Evolutionary conservation across 2,797 vertebrate genomes (phyloP).

Genomic region (Cyprinodon diabolis): DNA sequence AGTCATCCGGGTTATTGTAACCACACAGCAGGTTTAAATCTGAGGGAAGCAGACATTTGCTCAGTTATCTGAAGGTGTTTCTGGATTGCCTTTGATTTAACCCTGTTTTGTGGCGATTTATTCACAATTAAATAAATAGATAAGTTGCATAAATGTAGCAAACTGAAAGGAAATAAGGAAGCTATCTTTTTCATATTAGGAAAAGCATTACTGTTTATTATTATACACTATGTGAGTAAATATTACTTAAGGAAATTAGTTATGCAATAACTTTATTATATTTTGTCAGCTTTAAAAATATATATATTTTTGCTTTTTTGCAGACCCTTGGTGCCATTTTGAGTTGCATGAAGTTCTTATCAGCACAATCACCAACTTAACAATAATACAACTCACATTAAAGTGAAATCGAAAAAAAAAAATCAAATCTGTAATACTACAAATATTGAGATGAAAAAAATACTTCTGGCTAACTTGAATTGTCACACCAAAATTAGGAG

Average conservation of each 20-base stretch:
- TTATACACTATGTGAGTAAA: not conserved
- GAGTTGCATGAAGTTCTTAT: too few species aligned
- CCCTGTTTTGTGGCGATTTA: too few species aligned
- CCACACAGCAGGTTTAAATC: too few species aligned
- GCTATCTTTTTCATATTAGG: not conserved
- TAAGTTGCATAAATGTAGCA: not conserved
- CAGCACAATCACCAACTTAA: not conserved
- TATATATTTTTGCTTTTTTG: not conserved
- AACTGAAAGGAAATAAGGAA: not conserved
- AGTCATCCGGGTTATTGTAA: too few species aligned
- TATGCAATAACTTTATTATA: not conserved
- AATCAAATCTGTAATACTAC: not conserved
- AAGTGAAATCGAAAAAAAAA: not conserved
- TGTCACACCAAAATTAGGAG: slow-evolving; percentile 25
- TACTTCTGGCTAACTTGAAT: not conserved
- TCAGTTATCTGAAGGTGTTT: too few species aligned
- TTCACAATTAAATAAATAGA: too few species aligned
- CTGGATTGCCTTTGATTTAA: too few species aligned
- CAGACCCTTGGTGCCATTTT: not conserved
- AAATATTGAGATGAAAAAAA: not conserved
- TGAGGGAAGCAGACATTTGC: too few species aligned
- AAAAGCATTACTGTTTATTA: not conserved
- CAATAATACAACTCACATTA: not conserved
- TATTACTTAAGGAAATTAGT: not conserved
- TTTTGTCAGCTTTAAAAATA: not conserved